phyloP scores from a whole-genome alignment of 2,113 vertebrate species.

The Actinemys pallida region DNA sequence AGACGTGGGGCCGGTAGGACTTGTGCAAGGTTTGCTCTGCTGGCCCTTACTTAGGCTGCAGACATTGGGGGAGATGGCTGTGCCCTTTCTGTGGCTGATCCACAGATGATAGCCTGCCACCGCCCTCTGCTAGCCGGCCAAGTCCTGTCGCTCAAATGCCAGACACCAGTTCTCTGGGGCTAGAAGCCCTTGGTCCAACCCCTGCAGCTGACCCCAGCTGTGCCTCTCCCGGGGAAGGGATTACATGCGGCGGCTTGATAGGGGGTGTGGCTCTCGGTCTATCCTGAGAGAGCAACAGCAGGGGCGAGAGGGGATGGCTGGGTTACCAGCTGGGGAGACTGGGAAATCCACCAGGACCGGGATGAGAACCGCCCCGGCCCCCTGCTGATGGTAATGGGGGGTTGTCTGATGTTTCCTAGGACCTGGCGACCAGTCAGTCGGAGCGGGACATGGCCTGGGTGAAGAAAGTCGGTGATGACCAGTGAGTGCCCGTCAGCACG shows the following conservation, averaged over 20 bases:
- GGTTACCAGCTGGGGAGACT: background rate
- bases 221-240: background rate
- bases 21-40: background rate
- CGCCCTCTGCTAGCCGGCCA: background rate
- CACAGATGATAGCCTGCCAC: background rate
- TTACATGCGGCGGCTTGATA: background rate
- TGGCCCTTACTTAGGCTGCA: background rate
- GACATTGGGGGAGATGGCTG: background rate
- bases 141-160: background rate
- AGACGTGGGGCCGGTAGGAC: background rate
- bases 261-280: background rate
- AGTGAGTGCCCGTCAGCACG: slow-evolving; percentile 86
- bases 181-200: background rate
- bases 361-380: background rate
- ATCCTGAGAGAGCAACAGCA: background rate
- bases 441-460: slow-evolving; percentile 97
- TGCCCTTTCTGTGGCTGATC: background rate
- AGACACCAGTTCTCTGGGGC: background rate
- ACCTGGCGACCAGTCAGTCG: slow-evolving; percentile 89
- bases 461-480: slow-evolving; percentile 96
- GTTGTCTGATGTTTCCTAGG: slow-evolving; percentile 78
- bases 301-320: background rate
- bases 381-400: background rate
- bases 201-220: background rate
- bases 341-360: background rate